Evolutionary conservation across 37 sponge, comb jelly and placozoan genomes (phyloP).

Genomic region (Mnemiopsis leidyi): DNA sequence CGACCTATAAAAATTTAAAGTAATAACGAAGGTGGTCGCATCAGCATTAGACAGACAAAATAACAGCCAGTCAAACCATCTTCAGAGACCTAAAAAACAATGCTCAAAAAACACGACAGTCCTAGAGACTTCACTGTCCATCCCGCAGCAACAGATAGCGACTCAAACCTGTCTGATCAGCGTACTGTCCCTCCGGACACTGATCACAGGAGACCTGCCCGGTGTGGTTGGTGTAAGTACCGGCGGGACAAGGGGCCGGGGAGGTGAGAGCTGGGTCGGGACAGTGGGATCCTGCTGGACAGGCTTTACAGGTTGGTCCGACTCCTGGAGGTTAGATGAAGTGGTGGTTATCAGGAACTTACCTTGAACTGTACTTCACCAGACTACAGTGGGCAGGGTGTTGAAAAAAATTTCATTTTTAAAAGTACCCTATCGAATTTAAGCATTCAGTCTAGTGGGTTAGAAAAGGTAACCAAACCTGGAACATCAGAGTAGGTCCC

Average conservation of each 20-base stretch:
- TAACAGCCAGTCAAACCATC: too few relatives aligned
- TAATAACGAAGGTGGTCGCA: too few relatives aligned
- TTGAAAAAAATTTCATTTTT: not conserved
- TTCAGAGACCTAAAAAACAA: too few relatives aligned
- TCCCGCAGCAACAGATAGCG: too few relatives aligned
- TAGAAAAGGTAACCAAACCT: not conserved
- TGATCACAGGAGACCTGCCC: not conserved
- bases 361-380: too few relatives aligned
- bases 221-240: not conserved
- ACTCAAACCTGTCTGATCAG: not conserved
- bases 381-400: not conserved
- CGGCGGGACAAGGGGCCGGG: slow-evolving; percentile 7
- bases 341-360: too few relatives aligned
- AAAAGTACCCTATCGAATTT: too few relatives aligned
- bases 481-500: slow-evolving; percentile 9
- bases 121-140: too few relatives aligned
- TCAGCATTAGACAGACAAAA: too few relatives aligned
- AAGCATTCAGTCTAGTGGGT: not conserved
- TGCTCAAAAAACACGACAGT: too few relatives aligned
- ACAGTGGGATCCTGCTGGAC: slow-evolving; percentile 47
- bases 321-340: not conserved
- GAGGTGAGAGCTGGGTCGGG: slow-evolving; percentile 1
- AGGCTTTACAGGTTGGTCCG: not conserved
- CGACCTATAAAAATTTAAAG: too few relatives aligned
- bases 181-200: slow-evolving; percentile 51